Conservation (phyloP, 2,113 vertebrate species). For the Pteruthius melanotis region DNA sequence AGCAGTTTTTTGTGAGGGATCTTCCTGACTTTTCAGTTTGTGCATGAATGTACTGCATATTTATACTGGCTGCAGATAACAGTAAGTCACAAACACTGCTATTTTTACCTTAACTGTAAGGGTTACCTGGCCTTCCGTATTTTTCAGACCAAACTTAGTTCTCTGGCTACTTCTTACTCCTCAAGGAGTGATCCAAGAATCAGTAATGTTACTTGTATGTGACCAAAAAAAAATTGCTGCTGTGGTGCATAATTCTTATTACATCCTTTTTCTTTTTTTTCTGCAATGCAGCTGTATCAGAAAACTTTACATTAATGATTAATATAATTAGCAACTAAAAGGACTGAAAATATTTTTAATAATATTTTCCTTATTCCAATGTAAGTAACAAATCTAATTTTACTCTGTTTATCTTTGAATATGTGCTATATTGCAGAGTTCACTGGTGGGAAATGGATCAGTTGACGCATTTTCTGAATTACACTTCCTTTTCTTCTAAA, state of each 20-base stretch:
- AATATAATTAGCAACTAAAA: background rate
- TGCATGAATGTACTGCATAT: background rate
- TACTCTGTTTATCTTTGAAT: background rate
- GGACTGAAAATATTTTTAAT: background rate
- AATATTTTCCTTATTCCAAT: background rate
- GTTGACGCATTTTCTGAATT: background rate
- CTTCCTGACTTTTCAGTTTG: background rate
- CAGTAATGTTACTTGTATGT: background rate
- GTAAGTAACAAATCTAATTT: background rate
- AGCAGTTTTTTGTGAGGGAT: background rate
- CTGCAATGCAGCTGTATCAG: background rate
- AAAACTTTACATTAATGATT: background rate
- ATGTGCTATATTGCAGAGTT: background rate
- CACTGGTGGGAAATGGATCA: background rate
- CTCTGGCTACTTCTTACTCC: background rate
- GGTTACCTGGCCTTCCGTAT: background rate
- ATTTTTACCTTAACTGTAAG: background rate
- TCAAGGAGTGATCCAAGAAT: background rate
- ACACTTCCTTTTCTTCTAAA: background rate
- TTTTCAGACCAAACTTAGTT: background rate
- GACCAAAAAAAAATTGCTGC: background rate
- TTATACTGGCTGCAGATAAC: background rate
- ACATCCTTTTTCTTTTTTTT: background rate
- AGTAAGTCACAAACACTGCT: background rate
- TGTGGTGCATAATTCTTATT: background rate